Base-by-base conservation (phyloP, 2,888 invertebrate genomes). In the Lycaena phlaeas region DNA sequence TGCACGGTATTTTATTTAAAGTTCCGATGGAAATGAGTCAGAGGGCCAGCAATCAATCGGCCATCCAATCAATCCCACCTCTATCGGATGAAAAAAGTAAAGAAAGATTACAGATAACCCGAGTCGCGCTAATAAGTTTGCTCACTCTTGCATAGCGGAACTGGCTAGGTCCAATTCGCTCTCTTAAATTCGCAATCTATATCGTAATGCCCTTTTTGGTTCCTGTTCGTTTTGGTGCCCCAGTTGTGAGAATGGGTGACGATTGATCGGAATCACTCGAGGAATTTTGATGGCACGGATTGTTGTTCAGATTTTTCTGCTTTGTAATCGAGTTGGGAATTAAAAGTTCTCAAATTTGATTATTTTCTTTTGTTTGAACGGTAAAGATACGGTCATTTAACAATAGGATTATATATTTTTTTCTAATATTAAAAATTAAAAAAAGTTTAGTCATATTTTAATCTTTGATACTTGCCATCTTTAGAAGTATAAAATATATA, bases 81-180 rank as follows among this genome's bases (percentile, higher is more conserved):
- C 54, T 57, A n/a, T n/a, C n/a, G 56, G 61, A 59, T 69, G 69
- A 59, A 81, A 79, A 79, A 76, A 77, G 76, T 68, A 74, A 76
- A 75, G 68, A 58, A 73, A 67, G 58, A 59, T 61, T 57, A 50
- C 54, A 55, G 59, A 65, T 66, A 64, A 61, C 64, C n/a, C 61
- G 57, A 55, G 56, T 56, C 57, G 41, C 52, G 57, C 59, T 56
- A 52, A 52, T 51, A 49, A 52, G 52, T 52, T 51, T 51, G 48
- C 47, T 67, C 81, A 64, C 75, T 79, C 75, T 79, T 75, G 77
- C 82, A 79, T 76, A 66, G 62, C 67, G 59, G 56, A 67, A 55
- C 73, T 72, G 70, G 76, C 77, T 76, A 72, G 75, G 64, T 63
- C 68, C 77, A 68, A 68, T 68, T 67, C 63, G 57, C 54, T 51